These are phyloP conservation scores for Liasis olivaceus DNA, from an alignment of 2,797 vertebrate species.

Conservation along the genomic window DNA sequence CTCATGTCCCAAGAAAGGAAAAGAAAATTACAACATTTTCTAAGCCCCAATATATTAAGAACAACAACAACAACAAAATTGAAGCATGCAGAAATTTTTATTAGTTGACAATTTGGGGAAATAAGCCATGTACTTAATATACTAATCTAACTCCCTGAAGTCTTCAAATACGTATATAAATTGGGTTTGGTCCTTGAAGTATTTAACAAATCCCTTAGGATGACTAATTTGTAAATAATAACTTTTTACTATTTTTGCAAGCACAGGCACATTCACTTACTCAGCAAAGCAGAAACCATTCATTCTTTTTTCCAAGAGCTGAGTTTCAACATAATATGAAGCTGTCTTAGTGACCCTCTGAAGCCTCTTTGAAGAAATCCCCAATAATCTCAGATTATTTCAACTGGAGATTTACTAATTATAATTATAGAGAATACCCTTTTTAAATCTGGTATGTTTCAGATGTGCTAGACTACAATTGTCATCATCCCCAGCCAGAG, in stretches of 20 bases:
- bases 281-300: neutral
- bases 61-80: neutral
- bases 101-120: neutral
- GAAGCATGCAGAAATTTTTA: neutral
- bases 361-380: neutral
- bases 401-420: neutral
- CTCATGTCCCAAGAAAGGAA: neutral
- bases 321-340: neutral
- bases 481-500: neutral
- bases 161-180: conserved; percentile 17
- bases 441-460: neutral
- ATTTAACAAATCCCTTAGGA: conserved; percentile 11
- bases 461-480: neutral
- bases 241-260: conserved; percentile 17
- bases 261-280: neutral
- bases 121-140: neutral
- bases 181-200: neutral
- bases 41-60: neutral
- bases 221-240: conserved; percentile 15
- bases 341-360: neutral
- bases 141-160: neutral
- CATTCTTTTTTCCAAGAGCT: neutral
- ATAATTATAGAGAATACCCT: neutral
- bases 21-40: neutral
- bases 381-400: neutral